phyloP scores from a whole-genome alignment of 2,797 vertebrate species.

The Hemitrygon akajei region DNA sequence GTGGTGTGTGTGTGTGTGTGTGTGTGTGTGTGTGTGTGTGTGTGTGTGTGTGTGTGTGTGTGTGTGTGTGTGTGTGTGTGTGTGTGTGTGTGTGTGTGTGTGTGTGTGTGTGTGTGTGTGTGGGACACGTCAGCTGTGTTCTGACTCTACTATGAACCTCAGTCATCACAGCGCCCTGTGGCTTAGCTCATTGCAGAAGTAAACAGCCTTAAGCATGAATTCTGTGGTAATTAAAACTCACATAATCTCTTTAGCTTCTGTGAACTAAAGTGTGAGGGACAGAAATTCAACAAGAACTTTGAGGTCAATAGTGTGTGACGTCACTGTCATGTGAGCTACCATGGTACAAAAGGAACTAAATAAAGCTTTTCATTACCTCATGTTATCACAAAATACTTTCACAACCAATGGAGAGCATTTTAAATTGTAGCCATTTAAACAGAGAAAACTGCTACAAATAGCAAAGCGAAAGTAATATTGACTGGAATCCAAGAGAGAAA shows the following conservation, averaged over 20 bases:
- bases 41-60: too few species aligned
- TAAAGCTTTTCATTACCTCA: neutral
- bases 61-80: too few species aligned
- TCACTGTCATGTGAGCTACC: neutral
- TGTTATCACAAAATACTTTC: too few species aligned
- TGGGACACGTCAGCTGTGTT: neutral
- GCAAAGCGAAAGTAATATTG: neutral
- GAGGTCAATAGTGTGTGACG: neutral
- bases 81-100: too few species aligned
- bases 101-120: too few species aligned
- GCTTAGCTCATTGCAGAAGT: neutral
- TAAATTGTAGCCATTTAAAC: neutral
- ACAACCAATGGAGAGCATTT: neutral
- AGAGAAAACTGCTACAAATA: neutral
- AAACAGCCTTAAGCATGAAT: too few species aligned
- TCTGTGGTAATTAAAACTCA: neutral
- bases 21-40: too few species aligned
- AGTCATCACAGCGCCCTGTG: neutral
- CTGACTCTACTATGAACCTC: neutral
- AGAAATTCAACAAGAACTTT: neutral
- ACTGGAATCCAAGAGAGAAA: neutral
- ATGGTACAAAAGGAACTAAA: neutral
- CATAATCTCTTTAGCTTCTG: too few species aligned
- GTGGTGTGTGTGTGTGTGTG: too few species aligned
- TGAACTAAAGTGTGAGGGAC: too few species aligned